Evolutionary conservation across 2,113 vertebrate genomes (phyloP).

Genomic region (Astatotilapia flaviijosephi): DNA sequence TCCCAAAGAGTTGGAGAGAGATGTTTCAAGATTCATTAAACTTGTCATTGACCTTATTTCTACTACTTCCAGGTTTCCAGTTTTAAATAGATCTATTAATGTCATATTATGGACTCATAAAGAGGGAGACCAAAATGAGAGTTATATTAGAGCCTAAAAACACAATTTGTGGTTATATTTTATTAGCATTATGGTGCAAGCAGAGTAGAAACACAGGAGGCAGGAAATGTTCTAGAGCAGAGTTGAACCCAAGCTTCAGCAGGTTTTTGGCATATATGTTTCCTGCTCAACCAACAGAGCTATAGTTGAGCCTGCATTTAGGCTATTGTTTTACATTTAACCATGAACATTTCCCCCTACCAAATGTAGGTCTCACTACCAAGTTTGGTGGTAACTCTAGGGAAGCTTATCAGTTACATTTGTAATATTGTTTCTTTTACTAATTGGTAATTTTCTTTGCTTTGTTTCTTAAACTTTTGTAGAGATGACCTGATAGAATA

Average conservation of each 20-base stretch:
- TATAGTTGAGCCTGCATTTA: neutral
- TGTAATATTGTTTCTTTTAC: neutral
- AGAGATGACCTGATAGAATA: neutral
- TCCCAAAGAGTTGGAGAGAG: neutral
- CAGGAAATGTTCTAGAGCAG: neutral
- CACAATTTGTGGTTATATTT: neutral
- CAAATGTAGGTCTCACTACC: neutral
- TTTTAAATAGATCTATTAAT: conserved; percentile 37
- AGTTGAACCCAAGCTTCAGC: neutral
- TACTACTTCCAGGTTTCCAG: conserved; percentile 11
- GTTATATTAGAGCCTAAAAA: neutral
- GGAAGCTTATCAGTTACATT: neutral
- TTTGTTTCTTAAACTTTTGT: neutral
- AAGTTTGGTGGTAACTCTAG: neutral
- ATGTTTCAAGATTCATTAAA: conserved; percentile 36
- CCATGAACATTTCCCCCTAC: neutral
- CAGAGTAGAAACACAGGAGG: neutral
- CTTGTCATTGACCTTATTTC: conserved; percentile 18
- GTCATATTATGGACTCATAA: neutral
- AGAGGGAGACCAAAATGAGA: neutral
- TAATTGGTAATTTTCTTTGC: neutral
- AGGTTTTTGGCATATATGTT: neutral
- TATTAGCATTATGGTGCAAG: neutral
- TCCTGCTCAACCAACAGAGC: neutral
- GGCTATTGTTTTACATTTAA: neutral